Evolutionary conservation across 37 sponge, comb jelly and placozoan species (phyloP).

Genomic region (Ephydatia muelleri): DNA sequence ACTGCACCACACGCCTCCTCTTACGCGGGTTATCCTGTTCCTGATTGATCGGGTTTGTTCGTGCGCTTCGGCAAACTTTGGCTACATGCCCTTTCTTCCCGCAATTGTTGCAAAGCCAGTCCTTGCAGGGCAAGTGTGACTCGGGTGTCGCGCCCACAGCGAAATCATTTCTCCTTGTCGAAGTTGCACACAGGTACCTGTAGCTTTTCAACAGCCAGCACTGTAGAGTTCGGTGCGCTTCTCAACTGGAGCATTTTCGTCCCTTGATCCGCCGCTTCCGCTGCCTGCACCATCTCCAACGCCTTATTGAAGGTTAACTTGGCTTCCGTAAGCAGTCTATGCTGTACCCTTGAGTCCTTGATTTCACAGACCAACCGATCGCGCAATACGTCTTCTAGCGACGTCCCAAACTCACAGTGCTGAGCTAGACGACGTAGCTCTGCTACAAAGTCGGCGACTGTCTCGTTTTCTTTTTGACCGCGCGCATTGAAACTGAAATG

Average conservation of each 20-base stretch:
- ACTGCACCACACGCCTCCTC: not conserved
- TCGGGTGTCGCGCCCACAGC: not conserved
- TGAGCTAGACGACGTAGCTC: constrained; percentile 22
- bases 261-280: constrained; percentile 29
- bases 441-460: constrained; percentile 31
- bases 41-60: not conserved
- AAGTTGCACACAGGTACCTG: not conserved
- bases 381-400: constrained; percentile 28
- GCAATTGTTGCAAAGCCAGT: not conserved
- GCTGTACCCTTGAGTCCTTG: constrained; percentile 6
- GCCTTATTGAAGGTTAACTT: constrained; percentile 26
- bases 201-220: not conserved
- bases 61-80: not conserved
- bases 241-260: not conserved
- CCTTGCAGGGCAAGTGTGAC: not conserved
- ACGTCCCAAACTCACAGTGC: constrained; percentile 23
- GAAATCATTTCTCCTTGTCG: not conserved
- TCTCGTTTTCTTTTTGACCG: constrained; percentile 23
- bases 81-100: constrained; percentile 1
- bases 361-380: constrained; percentile 48
- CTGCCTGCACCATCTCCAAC: constrained; percentile 4
- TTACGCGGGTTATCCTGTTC: not conserved
- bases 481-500: constrained; percentile 36
- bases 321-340: constrained; percentile 5
- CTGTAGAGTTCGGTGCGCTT: not conserved